Percentiles rank a stretch among this genome's conserved stretches.
Evolutionary conservation across 2,113 vertebrate species (phyloP).

Genomic region (Catharus bicknelli): DNA sequence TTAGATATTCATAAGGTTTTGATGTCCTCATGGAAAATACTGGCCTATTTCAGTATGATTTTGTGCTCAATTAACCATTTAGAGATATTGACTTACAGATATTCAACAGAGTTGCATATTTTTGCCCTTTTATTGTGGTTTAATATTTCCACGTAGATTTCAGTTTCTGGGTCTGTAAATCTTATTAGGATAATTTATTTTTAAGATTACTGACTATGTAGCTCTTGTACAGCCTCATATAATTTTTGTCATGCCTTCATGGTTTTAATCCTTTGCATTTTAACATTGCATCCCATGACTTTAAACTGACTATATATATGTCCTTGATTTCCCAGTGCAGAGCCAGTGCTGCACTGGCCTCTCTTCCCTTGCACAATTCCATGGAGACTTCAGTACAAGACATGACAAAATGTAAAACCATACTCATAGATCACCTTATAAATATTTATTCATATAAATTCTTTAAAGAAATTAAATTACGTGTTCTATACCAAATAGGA

Average conservation of each 20-base stretch:
- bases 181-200: background rate
- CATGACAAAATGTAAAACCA: slow-evolving; percentile 60
- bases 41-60: slow-evolving; percentile 35
- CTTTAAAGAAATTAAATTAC: slow-evolving; percentile 70
- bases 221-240: background rate
- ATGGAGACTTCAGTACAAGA: background rate
- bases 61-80: slow-evolving; percentile 43
- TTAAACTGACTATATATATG: background rate
- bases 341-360: background rate
- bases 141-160: background rate
- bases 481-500: slow-evolving; percentile 57
- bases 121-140: background rate
- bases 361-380: background rate
- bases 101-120: background rate
- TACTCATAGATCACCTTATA: slow-evolving; percentile 67
- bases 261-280: slow-evolving; percentile 1
- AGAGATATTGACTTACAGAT: background rate
- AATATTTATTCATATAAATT: slow-evolving; percentile 73
- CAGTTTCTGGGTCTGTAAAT: background rate
- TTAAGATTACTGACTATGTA: background rate
- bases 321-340: background rate
- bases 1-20: slow-evolving; percentile 2
- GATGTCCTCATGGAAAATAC: background rate
- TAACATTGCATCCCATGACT: background rate
- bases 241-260: background rate